Conservation (phyloP, 2,797 vertebrate species). For the Mus minutoides region DNA sequence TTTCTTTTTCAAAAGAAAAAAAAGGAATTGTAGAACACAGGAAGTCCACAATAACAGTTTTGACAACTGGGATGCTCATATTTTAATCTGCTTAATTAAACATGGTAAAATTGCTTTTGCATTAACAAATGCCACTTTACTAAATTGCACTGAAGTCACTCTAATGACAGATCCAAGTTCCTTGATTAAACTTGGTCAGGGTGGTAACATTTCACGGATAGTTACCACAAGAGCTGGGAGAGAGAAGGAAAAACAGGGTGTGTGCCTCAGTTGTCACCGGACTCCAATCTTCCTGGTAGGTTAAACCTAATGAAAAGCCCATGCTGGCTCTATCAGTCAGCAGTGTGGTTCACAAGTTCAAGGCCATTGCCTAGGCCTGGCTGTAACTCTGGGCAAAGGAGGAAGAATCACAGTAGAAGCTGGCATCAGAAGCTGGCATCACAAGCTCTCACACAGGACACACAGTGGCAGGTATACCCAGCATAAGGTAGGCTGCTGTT, state of each 20-base stretch:
- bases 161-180: constrained; percentile 19
- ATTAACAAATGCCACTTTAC: constrained; percentile 44
- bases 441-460: background rate
- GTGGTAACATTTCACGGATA: constrained; percentile 52
- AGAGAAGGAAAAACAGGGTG: background rate
- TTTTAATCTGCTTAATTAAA: constrained; percentile 67
- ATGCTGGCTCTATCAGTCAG: background rate
- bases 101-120: constrained; percentile 30
- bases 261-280: background rate
- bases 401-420: background rate
- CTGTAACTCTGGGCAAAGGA: background rate
- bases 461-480: background rate
- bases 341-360: background rate
- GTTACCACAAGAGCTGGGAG: background rate
- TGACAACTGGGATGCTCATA: constrained; percentile 37
- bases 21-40: constrained; percentile 14
- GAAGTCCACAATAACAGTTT: constrained; percentile 12
- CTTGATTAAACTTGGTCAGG: constrained; percentile 50
- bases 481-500: background rate
- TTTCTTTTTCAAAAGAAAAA: constrained; percentile 60
- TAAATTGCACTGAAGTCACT: constrained; percentile 32
- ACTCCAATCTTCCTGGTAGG: background rate
- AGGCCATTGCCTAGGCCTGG: background rate
- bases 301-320: background rate
- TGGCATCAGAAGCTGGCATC: background rate